A percentile compares a stretch with the other conserved stretches of the same genome.
phyloP scores from a whole-genome alignment of 2,888 invertebrate genomes.

The Heliconius cydno region DNA sequence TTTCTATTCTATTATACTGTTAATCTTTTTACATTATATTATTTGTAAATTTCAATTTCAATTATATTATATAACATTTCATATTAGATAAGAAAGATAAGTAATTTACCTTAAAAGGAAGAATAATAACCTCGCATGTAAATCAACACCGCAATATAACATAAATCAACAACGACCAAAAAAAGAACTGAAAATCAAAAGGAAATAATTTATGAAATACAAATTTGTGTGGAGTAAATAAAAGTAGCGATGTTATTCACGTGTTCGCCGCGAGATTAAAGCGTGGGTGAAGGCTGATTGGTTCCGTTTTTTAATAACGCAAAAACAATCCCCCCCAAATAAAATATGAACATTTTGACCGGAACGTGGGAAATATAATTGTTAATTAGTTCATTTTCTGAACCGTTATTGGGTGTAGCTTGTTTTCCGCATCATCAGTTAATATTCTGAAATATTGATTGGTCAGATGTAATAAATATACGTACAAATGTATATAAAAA shows the following conservation, averaged over 20 bases:
- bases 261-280: slow-evolving; percentile 20
- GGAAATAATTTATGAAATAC: slow-evolving; percentile 19
- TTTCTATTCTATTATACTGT: background rate
- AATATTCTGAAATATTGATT: no score
- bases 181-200: background rate
- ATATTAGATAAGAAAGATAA: background rate
- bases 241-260: slow-evolving; percentile 19
- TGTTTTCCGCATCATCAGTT: background rate
- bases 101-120: background rate
- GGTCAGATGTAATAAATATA: no score
- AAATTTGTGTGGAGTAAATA: slow-evolving; percentile 27
- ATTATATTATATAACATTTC: no score
- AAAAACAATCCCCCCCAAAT: slow-evolving; percentile 11
- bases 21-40: background rate
- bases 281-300: slow-evolving; percentile 15
- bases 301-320: slow-evolving; percentile 23
- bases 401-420: slow-evolving; percentile 11
- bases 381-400: slow-evolving; percentile 29
- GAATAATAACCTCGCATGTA: background rate
- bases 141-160: slow-evolving; percentile 2
- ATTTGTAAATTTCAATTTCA: no score
- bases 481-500: no score
- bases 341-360: slow-evolving; percentile 18
- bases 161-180: slow-evolving; percentile 4
- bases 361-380: slow-evolving; percentile 21